Conservation (phyloP, 1,140 invertebrate species). For the Euwallacea fornicatus region DNA sequence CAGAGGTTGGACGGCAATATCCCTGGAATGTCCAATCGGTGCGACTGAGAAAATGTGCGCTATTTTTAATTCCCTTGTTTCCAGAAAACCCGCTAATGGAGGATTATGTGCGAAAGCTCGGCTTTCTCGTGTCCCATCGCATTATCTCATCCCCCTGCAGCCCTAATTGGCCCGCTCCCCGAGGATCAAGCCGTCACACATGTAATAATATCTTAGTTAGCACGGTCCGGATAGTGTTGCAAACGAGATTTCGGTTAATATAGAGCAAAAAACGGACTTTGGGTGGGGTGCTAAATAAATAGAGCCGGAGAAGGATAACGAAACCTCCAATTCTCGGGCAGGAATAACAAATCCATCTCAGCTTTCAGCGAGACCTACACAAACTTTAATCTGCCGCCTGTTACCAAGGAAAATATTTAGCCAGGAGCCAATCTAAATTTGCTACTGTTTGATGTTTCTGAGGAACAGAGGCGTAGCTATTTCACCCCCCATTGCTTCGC, state of each 20-base stretch:
- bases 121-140: neutral
- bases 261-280: neutral
- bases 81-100: neutral
- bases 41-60: neutral
- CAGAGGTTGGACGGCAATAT: too few relatives aligned
- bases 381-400: conserved; percentile 28
- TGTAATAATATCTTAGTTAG: conserved; percentile 13
- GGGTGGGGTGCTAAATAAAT: conserved; percentile 6
- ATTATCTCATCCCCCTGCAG: neutral
- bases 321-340: conserved; percentile 12
- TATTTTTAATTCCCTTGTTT: neutral
- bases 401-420: conserved; percentile 38
- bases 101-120: neutral
- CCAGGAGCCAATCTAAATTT: conserved; percentile 36
- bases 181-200: conserved; percentile 9
- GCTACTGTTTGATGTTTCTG: conserved; percentile 6
- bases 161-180: conserved; percentile 12
- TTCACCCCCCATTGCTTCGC: neutral
- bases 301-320: neutral
- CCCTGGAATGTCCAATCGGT: neutral
- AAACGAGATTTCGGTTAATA: neutral
- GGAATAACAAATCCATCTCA: conserved; percentile 28
- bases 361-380: conserved; percentile 22
- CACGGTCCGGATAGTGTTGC: neutral
- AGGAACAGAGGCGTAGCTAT: too few relatives aligned